Conservation (phyloP, 2,113 vertebrate genomes). For the Rattus rattus region DNA sequence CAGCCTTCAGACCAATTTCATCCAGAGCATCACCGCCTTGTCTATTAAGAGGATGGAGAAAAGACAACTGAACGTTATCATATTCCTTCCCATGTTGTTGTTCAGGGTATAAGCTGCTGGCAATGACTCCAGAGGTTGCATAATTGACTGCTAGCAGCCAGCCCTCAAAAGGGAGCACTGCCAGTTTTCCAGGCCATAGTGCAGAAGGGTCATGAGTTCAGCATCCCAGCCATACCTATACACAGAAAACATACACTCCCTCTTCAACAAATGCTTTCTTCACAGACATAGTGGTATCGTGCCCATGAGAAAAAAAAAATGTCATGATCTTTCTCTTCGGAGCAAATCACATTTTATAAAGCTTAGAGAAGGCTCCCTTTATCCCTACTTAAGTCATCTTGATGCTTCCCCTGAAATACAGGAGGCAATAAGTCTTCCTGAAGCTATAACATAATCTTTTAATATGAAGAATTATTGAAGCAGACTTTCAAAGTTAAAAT, state of each 20-base stretch:
- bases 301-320: neutral
- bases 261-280: neutral
- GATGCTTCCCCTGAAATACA: slow-evolving; percentile 29
- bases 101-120: neutral
- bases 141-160: neutral
- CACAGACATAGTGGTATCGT: neutral
- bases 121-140: neutral
- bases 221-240: neutral
- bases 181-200: slow-evolving; percentile 1
- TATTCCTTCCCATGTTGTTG: slow-evolving; percentile 25
- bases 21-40: slow-evolving; percentile 74
- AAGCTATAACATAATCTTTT: neutral
- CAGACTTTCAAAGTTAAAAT: slow-evolving; percentile 27
- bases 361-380: neutral
- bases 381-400: neutral
- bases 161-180: neutral
- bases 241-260: neutral
- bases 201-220: neutral
- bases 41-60: slow-evolving; percentile 73
- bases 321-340: neutral
- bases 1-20: slow-evolving; percentile 76
- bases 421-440: neutral
- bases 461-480: neutral
- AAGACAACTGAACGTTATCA: slow-evolving; percentile 66
- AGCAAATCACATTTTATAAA: neutral